Base-by-base conservation (phyloP, 2,113 vertebrate species). In the Calyptommatus sinebrachiatus region DNA sequence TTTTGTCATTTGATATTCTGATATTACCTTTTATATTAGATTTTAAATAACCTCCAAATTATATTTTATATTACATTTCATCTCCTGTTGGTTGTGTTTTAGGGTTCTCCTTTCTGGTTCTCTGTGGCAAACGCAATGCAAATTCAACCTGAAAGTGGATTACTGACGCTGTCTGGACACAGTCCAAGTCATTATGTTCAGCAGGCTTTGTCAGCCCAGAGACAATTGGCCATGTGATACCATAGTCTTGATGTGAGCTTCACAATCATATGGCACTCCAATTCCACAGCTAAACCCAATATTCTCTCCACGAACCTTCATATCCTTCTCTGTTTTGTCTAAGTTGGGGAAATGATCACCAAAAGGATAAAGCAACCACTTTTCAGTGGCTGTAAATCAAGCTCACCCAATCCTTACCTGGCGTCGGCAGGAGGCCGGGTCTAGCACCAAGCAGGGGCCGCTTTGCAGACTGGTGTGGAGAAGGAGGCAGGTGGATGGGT, bases 341-440 rank as follows among this genome's bases (percentile, higher is more conserved):
- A 14, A 61, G 61, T 28, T 12, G 29, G 18, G 24, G 22, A 60
- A 9, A 70, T 35, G 10, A 50, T 67, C 2, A 24, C 3, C 18
- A 41, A 29, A 8, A 53, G 6, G 21, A n/a, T 24, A 66, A 65
- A 48, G 48, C 45, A 10, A 50, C 2, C 31, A 10, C 8, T 14
- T 18, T 61, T 53, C 29, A 48, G 48, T 21, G 48, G 8, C 8
- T 14, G 2, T 10, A 10, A 71, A 20, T 18, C 72, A 26, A 76
- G 3, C 12, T 77, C 70, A 65, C 53, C 24, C 69, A 3, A 71
- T 22, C 48, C 89, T 88, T 73, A 93, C 92, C 93, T 77, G 89
- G 91, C 41, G 88, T 10, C 12, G 85, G 86, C 11, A 92, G 89
- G 28, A 95, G 91, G 26, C 91, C 89, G 41, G 82, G 79, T 46